Conservation (phyloP, 1,140 invertebrate genomes). For the Zaprionus africanus region DNA sequence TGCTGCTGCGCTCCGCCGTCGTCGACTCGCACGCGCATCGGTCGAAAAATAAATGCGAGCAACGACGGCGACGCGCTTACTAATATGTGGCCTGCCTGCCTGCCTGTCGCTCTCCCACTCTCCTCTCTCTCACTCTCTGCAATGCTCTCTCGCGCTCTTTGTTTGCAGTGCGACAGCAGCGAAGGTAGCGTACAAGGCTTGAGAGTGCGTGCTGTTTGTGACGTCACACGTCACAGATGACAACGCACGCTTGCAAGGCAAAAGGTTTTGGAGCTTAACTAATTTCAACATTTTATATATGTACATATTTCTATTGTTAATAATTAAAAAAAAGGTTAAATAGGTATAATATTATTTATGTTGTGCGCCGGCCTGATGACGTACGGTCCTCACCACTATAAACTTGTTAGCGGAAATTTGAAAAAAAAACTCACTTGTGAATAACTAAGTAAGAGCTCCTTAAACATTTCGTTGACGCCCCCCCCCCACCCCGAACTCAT, state of each 20-base stretch:
- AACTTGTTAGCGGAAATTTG: too few relatives aligned
- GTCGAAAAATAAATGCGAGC: conserved; percentile 63
- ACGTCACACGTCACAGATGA: conserved; percentile 25
- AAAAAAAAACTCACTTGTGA: too few relatives aligned
- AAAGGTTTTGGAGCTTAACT: neutral
- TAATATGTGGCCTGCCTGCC: conserved; percentile 14
- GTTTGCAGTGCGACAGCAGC: neutral
- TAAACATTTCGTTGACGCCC: too few relatives aligned
- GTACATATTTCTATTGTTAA: conserved; percentile 6
- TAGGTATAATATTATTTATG: too few relatives aligned
- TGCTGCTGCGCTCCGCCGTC: conserved; percentile 34
- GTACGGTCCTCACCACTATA: too few relatives aligned
- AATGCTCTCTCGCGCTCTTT: neutral
- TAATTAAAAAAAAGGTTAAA: too few relatives aligned
- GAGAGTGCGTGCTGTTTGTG: conserved; percentile 9
- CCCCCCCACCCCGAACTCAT: too few relatives aligned
- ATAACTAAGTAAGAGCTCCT: too few relatives aligned
- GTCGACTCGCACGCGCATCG: conserved; percentile 59
- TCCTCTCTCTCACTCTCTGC: conserved; percentile 10
- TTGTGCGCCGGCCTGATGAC: too few relatives aligned
- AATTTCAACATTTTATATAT: neutral
- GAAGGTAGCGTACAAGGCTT: conserved; percentile 15
- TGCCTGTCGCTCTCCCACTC: conserved; percentile 15
- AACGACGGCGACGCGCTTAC: conserved; percentile 41
- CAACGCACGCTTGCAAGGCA: neutral